Evolutionary conservation across 2,888 invertebrate genomes (phyloP).

Genomic region (Litoditis marina): DNA sequence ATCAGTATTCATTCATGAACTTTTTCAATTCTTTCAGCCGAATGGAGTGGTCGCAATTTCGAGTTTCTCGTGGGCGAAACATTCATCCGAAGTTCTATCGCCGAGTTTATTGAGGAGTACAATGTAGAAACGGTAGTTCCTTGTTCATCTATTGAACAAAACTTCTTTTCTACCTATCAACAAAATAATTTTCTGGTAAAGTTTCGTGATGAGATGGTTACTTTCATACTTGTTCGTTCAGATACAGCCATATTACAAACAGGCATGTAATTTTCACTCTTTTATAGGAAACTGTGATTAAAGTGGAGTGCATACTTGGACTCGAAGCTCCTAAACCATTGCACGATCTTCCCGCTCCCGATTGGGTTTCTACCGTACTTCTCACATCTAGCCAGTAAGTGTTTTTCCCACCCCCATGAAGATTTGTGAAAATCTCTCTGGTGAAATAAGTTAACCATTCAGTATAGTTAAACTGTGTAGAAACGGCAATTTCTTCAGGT

Average conservation of each 20-base stretch:
- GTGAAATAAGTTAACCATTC: slow-evolving; percentile 1
- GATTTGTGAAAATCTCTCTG: not conserved
- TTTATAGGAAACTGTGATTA: slow-evolving; percentile 75
- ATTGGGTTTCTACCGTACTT: slow-evolving; percentile 87
- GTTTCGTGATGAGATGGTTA: too few relatives aligned
- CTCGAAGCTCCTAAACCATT: slow-evolving; percentile 87
- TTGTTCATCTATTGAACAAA: not conserved
- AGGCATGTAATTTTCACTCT: not conserved
- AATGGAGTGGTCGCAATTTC: slow-evolving; percentile 49
- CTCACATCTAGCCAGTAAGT: slow-evolving; percentile 43
- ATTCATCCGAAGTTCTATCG: slow-evolving; percentile 48
- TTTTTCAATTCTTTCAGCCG: slow-evolving; percentile 34
- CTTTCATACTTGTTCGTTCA: not conserved
- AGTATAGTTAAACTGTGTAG: not conserved
- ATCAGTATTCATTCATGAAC: not conserved
- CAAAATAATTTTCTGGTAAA: too few relatives aligned
- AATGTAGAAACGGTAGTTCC: slow-evolving; percentile 35
- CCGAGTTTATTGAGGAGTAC: slow-evolving; percentile 53
- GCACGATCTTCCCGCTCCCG: slow-evolving; percentile 87
- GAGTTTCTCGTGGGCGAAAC: slow-evolving; percentile 56
- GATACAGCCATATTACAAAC: not conserved
- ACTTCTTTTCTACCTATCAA: not conserved
- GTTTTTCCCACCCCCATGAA: too few relatives aligned
- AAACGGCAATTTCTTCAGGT: too few relatives aligned
- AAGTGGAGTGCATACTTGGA: slow-evolving; percentile 85